Conservation (phyloP, 1,140 invertebrate species). For the Habropoda laboriosa region DNA sequence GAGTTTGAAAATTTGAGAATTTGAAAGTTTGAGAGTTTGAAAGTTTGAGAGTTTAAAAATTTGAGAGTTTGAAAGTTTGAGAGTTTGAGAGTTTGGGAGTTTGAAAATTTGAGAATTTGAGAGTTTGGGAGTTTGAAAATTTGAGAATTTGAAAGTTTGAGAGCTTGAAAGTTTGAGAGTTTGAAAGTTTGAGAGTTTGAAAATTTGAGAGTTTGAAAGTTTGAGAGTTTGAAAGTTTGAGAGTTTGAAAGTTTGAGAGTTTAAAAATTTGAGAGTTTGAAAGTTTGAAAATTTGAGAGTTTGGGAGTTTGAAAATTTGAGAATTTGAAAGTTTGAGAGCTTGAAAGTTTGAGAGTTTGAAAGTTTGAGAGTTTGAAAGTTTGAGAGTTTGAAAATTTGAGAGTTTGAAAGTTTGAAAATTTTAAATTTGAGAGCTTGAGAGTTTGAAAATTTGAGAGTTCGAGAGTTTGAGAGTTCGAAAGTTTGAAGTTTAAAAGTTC, state of each 20-base stretch:
- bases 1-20: background rate
- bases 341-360: too few relatives aligned
- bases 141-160: background rate
- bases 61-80: background rate
- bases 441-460: too few relatives aligned
- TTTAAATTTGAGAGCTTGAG: too few relatives aligned
- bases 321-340: too few relatives aligned
- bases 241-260: background rate
- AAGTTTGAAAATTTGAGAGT: too few relatives aligned
- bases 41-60: too few relatives aligned
- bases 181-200: background rate
- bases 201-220: background rate
- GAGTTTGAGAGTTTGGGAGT: background rate
- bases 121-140: background rate
- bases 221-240: background rate
- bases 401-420: too few relatives aligned
- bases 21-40: background rate
- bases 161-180: too few relatives aligned
- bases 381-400: too few relatives aligned
- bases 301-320: too few relatives aligned
- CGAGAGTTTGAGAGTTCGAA: too few relatives aligned
- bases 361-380: too few relatives aligned
- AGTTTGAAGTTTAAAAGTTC: background rate
- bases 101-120: background rate
- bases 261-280: background rate